Evolutionary conservation across 2,113 vertebrate genomes (phyloP), one percentile per base, ranked within the genome.

Genomic region (Rhabdornis inornatus): DNA sequence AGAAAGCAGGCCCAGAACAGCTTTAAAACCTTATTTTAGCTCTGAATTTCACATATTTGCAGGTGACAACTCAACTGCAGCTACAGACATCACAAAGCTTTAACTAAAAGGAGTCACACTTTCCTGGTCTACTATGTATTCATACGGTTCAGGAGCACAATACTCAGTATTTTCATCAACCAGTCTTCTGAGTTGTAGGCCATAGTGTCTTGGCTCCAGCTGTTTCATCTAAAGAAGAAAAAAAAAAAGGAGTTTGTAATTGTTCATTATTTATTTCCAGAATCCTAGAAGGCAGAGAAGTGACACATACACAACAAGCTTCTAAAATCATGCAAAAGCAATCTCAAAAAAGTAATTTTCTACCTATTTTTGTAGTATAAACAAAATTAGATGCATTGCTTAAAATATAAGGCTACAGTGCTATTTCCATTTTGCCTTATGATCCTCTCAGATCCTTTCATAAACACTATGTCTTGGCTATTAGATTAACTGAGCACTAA

Each of bases 81-180:
- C 39, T 78, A 82, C 11, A 61, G 66, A 52, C 6, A 89, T 35
- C 24, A 76, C 1, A 3, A 35, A 42, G 28, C 4, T 78, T 57
- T 50, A n/a, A 79, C 27, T 24, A 20, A 75, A 55, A 70, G 52
- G 15, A 74, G 10, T 42, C 30, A 27, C 65, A 95, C 98, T 98
- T 97, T 97, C 99, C 99, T 98, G 96, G 10, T 98, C 98, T 16
- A 97, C 88, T 90, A 99, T 97, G 25, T 97, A 98, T 74, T 99
- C 98, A 0, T 94, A 96, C 0, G 96, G 95, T 0, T 98, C 97
- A 23, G 98, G 98, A 31, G 96, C 81, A 65, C 92, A 96, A 19
- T 96, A 96, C 50, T 98, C 98, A 11, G 90, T 65, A 6, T 95
- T 97, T 89, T 98, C 98, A 52, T 98, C 97, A 3, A 88, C 95